Evolutionary conservation across 2,113 vertebrate genomes (phyloP), one percentile per base, ranked within the genome.

Genomic region (Jacana jacana): DNA sequence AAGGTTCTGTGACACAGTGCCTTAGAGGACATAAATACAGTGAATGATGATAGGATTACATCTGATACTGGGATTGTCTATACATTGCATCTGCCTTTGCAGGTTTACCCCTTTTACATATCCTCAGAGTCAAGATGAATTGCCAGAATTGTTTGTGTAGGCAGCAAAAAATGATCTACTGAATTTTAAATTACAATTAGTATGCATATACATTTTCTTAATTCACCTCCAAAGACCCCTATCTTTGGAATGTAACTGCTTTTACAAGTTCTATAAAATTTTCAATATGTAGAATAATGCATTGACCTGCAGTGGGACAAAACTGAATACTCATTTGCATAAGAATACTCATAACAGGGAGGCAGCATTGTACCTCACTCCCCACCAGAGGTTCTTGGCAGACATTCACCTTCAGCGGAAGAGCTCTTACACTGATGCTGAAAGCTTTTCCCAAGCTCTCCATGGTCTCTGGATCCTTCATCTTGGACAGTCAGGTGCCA

Each of bases 211-310:
- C 10, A 23, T 75, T 51, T 86, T 69, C 52, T 58, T 42, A 13
- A 17, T 54, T 39, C 24, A 11, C 13, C 25, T 80, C 30, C 22
- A 10, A 35, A 73, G 23, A 9, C 13, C 8, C 10, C 18, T 20
- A 9, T 7, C 27, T 22, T 27, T 6, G 35, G 61, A 64, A 85
- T 40, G 11, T 20, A 15, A 31, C 20, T 20, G 4, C 0, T 63
- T 81, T 51, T 81, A 83, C 17, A 52, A 33, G 19, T 55, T 91
- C 25, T 11, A 17, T 60, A 35, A 22, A 4, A 19, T 30, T 55
- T 81, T 65, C n/a, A 83, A 2, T 30, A 40, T 1, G 1, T 52
- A 27, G 13, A 44, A 52, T 9, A 10, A 1, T 5, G 37, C 1
- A 4, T 11, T 85, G 63, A 28, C 3, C 4, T 14, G 18, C 11